A percentile compares a stretch with the other conserved stretches of the same genome.
Conservation (phyloP, 2,888 invertebrate genomes). For the Trichopria drosophilae region DNA sequence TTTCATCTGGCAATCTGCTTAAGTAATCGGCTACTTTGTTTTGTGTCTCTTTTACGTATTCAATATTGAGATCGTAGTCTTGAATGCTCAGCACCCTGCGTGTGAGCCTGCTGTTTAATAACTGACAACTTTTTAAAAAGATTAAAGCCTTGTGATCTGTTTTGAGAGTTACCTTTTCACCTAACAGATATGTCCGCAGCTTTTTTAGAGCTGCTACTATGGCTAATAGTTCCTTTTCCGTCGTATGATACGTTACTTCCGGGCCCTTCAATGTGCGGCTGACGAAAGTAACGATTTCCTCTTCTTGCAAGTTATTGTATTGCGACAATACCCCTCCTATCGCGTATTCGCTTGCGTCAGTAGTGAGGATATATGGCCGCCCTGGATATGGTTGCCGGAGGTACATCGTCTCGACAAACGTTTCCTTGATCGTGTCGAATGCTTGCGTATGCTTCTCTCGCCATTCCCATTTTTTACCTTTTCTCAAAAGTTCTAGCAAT, state of each 20-base stretch:
- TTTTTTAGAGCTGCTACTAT: slow-evolving; percentile 20
- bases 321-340: slow-evolving; percentile 18
- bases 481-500: slow-evolving; percentile 22
- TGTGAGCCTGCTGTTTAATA: slow-evolving; percentile 36
- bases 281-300: slow-evolving; percentile 33
- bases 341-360: slow-evolving; percentile 29
- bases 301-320: background rate
- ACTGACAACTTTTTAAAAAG: slow-evolving; percentile 39
- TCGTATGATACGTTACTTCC: slow-evolving; percentile 17
- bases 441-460: slow-evolving; percentile 9
- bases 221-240: slow-evolving; percentile 22
- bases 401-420: slow-evolving; percentile 17
- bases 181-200: slow-evolving; percentile 24
- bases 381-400: slow-evolving; percentile 6
- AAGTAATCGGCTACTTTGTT: no score
- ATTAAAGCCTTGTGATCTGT: slow-evolving; percentile 43
- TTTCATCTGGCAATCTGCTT: no score
- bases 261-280: slow-evolving; percentile 32
- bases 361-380: slow-evolving; percentile 20
- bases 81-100: slow-evolving; percentile 42
- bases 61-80: no score
- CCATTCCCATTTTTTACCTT: slow-evolving; percentile 27
- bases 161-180: slow-evolving; percentile 32
- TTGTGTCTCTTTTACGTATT: no score
- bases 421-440: slow-evolving; percentile 18